phyloP scores from a whole-genome alignment of 1,140 invertebrate species.

The Hycleus cichorii region DNA sequence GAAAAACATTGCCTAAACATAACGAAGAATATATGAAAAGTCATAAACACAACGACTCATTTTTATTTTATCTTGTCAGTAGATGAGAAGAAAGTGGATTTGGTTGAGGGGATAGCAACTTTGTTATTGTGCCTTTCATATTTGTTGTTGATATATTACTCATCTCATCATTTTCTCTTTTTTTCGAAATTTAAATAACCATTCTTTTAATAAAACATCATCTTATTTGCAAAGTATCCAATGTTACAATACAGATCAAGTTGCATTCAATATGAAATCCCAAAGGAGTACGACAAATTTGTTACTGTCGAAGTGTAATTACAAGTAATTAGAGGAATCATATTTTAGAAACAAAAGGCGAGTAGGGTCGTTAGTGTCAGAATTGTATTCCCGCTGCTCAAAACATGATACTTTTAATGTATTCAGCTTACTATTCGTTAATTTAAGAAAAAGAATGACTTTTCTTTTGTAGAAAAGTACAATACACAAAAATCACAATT shows the following conservation, averaged over 20 bases:
- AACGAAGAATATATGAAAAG: slow-evolving; percentile 17
- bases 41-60: slow-evolving; percentile 12
- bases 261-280: slow-evolving; percentile 12
- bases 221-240: neutral
- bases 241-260: neutral
- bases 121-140: no score
- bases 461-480: no score
- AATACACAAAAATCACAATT: no score
- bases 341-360: slow-evolving; percentile 32
- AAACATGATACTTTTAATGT: slow-evolving; percentile 22
- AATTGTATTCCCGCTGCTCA: slow-evolving; percentile 17
- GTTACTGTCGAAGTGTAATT: slow-evolving; percentile 25
- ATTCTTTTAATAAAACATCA: neutral
- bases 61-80: slow-evolving; percentile 5
- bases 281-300: slow-evolving; percentile 17
- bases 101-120: no score
- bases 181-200: neutral
- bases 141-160: no score
- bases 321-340: slow-evolving; percentile 30
- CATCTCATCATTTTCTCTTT: no score
- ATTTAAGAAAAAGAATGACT: no score
- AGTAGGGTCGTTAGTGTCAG: slow-evolving; percentile 28
- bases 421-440: slow-evolving; percentile 8
- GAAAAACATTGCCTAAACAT: slow-evolving; percentile 22
- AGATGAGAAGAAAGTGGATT: slow-evolving; percentile 1